Evolutionary conservation across 2,797 vertebrate species (phyloP), one percentile per base, ranked within the genome.

Genomic region (Sphaeramia orbicularis): DNA sequence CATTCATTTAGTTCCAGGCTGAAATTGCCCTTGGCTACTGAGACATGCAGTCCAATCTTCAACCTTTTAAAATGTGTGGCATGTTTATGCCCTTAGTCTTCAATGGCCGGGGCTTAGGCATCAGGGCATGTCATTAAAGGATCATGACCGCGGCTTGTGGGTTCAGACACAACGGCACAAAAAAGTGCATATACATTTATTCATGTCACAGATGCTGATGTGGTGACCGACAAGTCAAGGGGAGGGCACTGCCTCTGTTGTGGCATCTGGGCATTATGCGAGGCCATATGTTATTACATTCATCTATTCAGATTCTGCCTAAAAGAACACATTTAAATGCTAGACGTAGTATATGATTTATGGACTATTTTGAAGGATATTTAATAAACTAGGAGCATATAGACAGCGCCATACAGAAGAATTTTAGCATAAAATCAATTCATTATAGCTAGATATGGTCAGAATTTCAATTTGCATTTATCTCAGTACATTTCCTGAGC

Each of bases 1-100:
- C 78, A 78, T 76, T 90, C 81, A 85, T 85, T 87, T 81, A 65
- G 68, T 74, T 78, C 74, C 52, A 79, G 57, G 48, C 62, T 65
- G 70, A 78, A 80, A 80, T 63, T 53, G 73, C 87, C 87, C 78
- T 71, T 69, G 85, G 86, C 68, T 36, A 69, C 27, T 61, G 58
- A 87, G 68, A 86, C 75, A 71, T 48, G 68, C 71, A 61, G 72
- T 68, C 70, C 74, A 74, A 68, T 81, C 65, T 83, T 67, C 63
- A 76, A 35, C 71, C 68, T 76, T 74, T 84, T 76, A 71, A 77
- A 71, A 52, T 76, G 62, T 65, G 43, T 45, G 71, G 65, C 83
- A 82, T 80, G 69, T 85, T 87, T 73, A 75, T 79, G 71, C 54
- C 66, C 36, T 44, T 10, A 54, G 71, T 60, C 21, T 73, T 68